A percentile compares a stretch with the other conserved stretches of the same genome.
These are phyloP conservation scores for Epicampocera succincta DNA, from an alignment of 2,888 invertebrate species.

Conservation along the genomic window DNA sequence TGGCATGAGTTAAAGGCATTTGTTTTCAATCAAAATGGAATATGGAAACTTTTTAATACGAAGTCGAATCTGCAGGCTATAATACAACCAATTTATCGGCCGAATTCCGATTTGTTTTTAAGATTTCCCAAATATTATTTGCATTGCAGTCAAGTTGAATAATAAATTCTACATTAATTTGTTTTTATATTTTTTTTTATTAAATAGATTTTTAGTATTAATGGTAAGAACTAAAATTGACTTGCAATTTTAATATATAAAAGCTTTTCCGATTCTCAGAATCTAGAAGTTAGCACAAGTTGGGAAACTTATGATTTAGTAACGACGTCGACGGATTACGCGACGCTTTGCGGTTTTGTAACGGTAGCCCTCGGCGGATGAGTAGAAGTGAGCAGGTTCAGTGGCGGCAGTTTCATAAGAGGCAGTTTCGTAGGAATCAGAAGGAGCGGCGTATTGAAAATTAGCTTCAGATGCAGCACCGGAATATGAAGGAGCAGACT, in stretches of 20 bases:
- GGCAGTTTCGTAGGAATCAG: slow-evolving; percentile 70
- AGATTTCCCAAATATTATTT: too few relatives aligned
- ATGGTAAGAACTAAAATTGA: slow-evolving; percentile 23
- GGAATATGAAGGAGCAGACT: neutral
- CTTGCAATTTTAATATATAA: slow-evolving; percentile 24
- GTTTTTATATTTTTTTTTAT: slow-evolving; percentile 13
- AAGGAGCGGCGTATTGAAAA: slow-evolving; percentile 68
- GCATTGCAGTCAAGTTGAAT: neutral
- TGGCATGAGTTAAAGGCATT: too few relatives aligned
- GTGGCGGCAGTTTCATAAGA: slow-evolving; percentile 53
- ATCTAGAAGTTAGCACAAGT: slow-evolving; percentile 21
- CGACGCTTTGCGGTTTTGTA: slow-evolving; percentile 66
- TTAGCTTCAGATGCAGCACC: too few relatives aligned
- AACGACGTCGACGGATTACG: slow-evolving; percentile 60
- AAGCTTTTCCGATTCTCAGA: slow-evolving; percentile 4
- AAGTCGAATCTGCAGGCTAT: too few relatives aligned
- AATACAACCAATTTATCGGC: too few relatives aligned
- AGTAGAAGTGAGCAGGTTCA: slow-evolving; percentile 62
- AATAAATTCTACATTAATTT: neutral
- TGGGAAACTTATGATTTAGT: slow-evolving; percentile 23
- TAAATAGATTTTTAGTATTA: neutral
- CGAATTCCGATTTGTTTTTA: too few relatives aligned
- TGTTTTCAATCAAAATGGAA: too few relatives aligned
- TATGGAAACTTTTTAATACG: too few relatives aligned
- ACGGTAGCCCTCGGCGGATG: slow-evolving; percentile 60